Conservation (phyloP, 2,888 invertebrate species). For the Oscheius myriophilus region DNA sequence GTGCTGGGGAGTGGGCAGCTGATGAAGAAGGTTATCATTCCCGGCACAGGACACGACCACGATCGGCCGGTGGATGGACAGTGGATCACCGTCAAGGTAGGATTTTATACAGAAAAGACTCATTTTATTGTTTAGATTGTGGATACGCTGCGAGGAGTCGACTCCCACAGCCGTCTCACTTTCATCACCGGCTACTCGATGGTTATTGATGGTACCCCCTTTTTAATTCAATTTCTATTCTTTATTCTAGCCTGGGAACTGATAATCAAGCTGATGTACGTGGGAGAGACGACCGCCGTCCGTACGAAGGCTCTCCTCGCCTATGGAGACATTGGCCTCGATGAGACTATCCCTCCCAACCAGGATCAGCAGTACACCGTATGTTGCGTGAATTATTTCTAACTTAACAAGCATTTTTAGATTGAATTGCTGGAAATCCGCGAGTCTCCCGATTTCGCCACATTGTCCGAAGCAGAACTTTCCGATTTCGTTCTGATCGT, state of each 20-base stretch:
- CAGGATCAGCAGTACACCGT: conserved; percentile 44
- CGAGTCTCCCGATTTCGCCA: conserved; percentile 26
- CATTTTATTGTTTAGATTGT: conserved; percentile 29
- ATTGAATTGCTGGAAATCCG: conserved; percentile 39
- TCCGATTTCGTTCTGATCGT: conserved; percentile 34
- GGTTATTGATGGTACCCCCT: conserved; percentile 43
- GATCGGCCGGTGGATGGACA: conserved; percentile 35
- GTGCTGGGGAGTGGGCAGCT: conserved; percentile 39
- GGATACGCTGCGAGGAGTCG: conserved; percentile 31
- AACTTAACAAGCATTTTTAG: conserved; percentile 13
- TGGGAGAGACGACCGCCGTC: conserved; percentile 38
- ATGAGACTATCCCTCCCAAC: conserved; percentile 24
- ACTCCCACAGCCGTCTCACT: conserved; percentile 28
- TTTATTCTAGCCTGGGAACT: conserved; percentile 45
- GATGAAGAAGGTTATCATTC: conserved; percentile 28
- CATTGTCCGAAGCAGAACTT: conserved; percentile 33
- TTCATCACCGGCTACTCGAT: conserved; percentile 41
- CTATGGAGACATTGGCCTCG: conserved; percentile 37
- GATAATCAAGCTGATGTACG: conserved; percentile 39
- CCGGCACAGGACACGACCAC: conserved; percentile 20
- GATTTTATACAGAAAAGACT: neutral
- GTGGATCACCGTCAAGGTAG: conserved; percentile 37
- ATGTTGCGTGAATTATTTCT: neutral
- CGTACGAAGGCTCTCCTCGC: conserved; percentile 34
- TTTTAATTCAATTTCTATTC: conserved; percentile 11